Conservation (phyloP, 2,113 vertebrate species). For the Coptodon bakossiorum region DNA sequence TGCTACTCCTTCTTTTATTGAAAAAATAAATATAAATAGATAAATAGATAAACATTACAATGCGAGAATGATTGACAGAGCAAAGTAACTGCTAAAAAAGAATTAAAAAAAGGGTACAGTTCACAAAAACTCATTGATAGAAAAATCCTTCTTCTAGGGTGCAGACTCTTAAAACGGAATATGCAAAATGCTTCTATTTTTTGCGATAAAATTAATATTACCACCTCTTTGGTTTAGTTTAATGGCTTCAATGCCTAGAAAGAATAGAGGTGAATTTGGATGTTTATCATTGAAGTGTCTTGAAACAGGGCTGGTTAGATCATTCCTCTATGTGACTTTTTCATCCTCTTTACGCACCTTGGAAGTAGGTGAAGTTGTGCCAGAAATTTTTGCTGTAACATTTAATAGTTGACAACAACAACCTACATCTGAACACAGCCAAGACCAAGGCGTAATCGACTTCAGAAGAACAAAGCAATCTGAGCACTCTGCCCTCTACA, state of each 20-base stretch:
- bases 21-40: background rate
- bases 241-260: fast-evolving
- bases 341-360: background rate
- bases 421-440: background rate
- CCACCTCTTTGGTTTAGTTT: background rate
- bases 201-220: background rate
- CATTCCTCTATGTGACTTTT: background rate
- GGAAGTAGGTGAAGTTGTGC: background rate
- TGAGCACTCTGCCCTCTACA: background rate
- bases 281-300: background rate
- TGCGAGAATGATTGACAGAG: background rate
- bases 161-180: fast-evolving
- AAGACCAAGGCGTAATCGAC: background rate
- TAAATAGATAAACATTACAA: background rate
- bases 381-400: fast-evolving
- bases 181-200: background rate
- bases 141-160: background rate
- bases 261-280: background rate
- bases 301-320: background rate
- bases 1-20: background rate
- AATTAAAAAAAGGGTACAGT: fast-evolving
- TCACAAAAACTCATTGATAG: background rate
- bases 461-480: background rate
- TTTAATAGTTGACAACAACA: background rate
- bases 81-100: background rate